These are phyloP conservation scores for Halcyon smyrnensis DNA, from an alignment of 2,797 vertebrate genomes.

Conservation along the genomic window DNA sequence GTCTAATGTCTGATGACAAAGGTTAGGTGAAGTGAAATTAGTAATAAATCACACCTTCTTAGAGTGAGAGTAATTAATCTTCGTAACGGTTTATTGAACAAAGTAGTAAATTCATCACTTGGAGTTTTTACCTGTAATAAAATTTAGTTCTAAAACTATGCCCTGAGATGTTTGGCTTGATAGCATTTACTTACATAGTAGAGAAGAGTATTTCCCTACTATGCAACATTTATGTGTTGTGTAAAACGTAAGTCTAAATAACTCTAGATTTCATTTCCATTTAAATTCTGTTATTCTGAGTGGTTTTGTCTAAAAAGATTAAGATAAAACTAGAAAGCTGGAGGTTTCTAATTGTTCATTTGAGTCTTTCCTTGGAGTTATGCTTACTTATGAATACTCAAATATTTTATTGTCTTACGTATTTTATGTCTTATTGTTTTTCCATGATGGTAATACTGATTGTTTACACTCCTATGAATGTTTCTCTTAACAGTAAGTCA, in stretches of 20 bases:
- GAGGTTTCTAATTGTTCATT: neutral
- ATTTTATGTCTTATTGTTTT: neutral
- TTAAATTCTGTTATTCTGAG: neutral
- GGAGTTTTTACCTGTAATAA: neutral
- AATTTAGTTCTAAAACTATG: constrained; percentile 7
- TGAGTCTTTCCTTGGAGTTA: neutral
- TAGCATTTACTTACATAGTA: neutral
- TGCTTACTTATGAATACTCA: neutral
- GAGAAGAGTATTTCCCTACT: neutral
- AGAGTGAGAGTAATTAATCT: constrained; percentile 26
- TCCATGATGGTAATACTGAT: neutral
- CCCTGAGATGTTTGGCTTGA: neutral
- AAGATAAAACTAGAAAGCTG: neutral
- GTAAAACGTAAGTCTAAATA: neutral
- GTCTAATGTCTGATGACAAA: neutral
- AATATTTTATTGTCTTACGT: neutral
- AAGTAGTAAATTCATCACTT: constrained; percentile 34
- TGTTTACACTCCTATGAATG: neutral
- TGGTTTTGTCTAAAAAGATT: neutral
- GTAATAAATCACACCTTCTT: constrained; percentile 28
- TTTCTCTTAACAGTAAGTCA: neutral
- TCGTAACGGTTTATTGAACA: constrained; percentile 29
- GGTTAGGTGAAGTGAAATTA: neutral
- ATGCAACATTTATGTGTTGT: neutral
- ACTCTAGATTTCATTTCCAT: neutral